phyloP scores from a whole-genome alignment of 2,888 invertebrate genomes.

The Eupeodes latifasciatus region DNA sequence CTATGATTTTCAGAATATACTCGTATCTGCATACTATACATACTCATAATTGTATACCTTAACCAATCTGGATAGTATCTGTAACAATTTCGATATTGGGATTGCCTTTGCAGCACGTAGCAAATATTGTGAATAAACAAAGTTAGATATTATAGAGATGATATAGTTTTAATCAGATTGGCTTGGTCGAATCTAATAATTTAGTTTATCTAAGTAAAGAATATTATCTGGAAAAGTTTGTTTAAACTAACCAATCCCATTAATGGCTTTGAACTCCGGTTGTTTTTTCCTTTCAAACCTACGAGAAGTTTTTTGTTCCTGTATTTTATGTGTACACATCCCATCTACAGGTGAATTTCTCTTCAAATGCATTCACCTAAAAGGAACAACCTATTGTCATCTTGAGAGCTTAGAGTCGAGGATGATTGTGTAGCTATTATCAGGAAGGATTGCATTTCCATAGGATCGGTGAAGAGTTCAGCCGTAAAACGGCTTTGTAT shows the following conservation, averaged over 20 bases:
- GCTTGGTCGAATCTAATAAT: not conserved
- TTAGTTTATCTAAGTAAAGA: not conserved
- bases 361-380: constrained; percentile 39
- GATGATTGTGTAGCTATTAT: constrained; percentile 1
- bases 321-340: constrained; percentile 14
- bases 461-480: not conserved
- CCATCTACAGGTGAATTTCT: constrained; percentile 55
- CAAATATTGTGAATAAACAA: not conserved
- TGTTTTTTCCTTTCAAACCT: constrained; percentile 8
- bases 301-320: constrained; percentile 15
- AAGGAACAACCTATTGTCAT: constrained; percentile 48
- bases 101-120: constrained; percentile 12
- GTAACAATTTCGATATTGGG: not conserved
- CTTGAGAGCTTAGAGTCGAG: not conserved
- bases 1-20: not conserved
- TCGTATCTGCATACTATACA: not conserved
- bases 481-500: constrained; percentile 35
- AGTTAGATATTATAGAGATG: not conserved
- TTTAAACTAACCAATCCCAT: not conserved
- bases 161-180: constrained; percentile 13
- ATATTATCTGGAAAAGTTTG: no score
- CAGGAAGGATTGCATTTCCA: constrained; percentile 1
- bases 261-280: constrained; percentile 32
- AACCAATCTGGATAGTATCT: no score
- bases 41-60: not conserved